Base-by-base conservation (phyloP, 1,140 invertebrate species). In the Whitmania pigra region DNA sequence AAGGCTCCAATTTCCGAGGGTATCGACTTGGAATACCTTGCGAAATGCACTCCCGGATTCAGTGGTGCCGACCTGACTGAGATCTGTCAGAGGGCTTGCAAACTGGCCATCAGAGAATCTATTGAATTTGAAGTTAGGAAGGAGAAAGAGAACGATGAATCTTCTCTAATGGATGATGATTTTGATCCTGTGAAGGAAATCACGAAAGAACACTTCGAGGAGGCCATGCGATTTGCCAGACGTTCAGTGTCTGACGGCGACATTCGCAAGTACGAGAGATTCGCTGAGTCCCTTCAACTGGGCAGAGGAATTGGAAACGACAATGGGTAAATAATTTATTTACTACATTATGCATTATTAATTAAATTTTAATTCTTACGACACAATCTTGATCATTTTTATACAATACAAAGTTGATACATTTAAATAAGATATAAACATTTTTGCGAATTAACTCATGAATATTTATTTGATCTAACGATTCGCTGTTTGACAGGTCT, bases 141-240 rank as follows among this genome's bases (percentile, higher is more conserved):
- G 22, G 22, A 25, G 22, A 63, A 89, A 76, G 91, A 94, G 75
- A 87, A 92, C 63, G 86, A 87, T 72, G 85, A 87, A 63, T 49
- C 43, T 15, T 49, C 43, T 54, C 55, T 76, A 67, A 71, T 79
- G 72, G 84, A 85, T 66, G 84, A 85, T 11, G 91, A 94, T 77
- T 91, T 91, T 76, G 96, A 99, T 87, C 95, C 94, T 60, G 96
- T 99, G 73, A 95, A 95, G 66, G 94, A 99, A 85, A 97, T 99
- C 75, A 91, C 91, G 49, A 86, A 90, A 76, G 91, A 63, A 11
- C 57, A 63, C 57, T 63, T 63, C 29, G 57, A 63, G 29, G 57
- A 63, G 57, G 57, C 57, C 29, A 22, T 63, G 22, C 57, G 20
- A 63, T 25, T 25, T 63, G 22, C 57, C 20, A 25, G 22, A 13